These are phyloP conservation scores for Anthopleura xanthogrammica DNA, from an alignment of 92 coral and sea anemone species.

Conservation along the genomic window DNA sequence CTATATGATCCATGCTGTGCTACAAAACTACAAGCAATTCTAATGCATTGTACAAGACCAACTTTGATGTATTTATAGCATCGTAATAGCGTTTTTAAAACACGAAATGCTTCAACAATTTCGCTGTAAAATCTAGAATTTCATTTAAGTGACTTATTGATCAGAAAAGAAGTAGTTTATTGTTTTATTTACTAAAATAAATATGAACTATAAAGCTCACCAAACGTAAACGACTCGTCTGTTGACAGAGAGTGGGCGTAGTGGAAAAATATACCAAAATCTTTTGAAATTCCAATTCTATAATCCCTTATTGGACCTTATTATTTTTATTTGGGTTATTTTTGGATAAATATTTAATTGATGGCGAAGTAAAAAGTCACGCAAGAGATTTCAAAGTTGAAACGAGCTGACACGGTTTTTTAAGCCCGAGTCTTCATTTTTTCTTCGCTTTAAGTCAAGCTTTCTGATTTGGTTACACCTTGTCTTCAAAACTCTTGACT, in stretches of 20 bases:
- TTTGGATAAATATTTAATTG: neutral
- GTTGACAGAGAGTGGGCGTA: conserved; percentile 6
- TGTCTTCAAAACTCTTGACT: neutral
- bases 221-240: neutral
- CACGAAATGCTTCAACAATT: neutral
- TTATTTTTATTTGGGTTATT: neutral
- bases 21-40: neutral
- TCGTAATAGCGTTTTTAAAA: no score
- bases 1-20: neutral
- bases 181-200: neutral
- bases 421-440: neutral
- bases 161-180: neutral
- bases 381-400: neutral
- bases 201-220: neutral
- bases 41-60: neutral
- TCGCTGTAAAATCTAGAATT: neutral
- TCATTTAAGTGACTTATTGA: neutral
- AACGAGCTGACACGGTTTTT: neutral
- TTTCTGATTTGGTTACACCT: neutral
- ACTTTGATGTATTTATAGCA: neutral
- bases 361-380: neutral
- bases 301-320: neutral
- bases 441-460: neutral
- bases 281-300: neutral
- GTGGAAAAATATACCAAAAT: neutral